phyloP scores from a whole-genome alignment of 2,888 invertebrate genomes.

The Argyresthia goedartella region DNA sequence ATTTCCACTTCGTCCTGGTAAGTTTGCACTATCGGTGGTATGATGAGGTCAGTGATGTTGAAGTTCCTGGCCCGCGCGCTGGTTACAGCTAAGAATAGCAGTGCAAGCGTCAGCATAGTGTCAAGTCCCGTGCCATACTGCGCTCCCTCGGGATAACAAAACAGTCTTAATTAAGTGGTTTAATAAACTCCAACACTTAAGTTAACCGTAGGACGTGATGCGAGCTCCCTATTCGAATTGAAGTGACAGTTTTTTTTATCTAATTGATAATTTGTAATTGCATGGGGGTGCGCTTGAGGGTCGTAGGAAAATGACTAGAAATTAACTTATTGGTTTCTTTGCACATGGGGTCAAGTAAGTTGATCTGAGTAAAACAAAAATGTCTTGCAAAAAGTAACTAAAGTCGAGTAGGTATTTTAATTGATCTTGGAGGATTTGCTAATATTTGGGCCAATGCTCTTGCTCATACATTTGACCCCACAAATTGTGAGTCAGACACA shows the following conservation, averaged over 20 bases:
- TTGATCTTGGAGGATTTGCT: background rate
- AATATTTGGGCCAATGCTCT: background rate
- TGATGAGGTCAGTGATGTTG: slow-evolving; percentile 45
- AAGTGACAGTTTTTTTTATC: slow-evolving; percentile 34
- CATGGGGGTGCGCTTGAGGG: slow-evolving; percentile 7
- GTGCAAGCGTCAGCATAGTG: slow-evolving; percentile 41
- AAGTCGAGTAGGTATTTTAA: background rate
- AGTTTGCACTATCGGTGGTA: slow-evolving; percentile 37
- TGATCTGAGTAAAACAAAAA: too few species aligned
- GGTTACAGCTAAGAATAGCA: slow-evolving; percentile 23
- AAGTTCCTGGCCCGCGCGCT: slow-evolving; percentile 28
- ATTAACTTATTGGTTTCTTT: too few species aligned
- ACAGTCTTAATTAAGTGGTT: slow-evolving; percentile 64
- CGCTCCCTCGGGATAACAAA: slow-evolving; percentile 30
- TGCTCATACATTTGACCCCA: background rate
- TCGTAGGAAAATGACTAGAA: background rate
- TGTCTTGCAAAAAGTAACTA: too few species aligned
- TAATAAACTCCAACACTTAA: slow-evolving; percentile 60
- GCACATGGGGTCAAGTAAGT: too few species aligned
- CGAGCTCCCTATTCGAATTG: slow-evolving; percentile 31
- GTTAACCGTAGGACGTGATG: slow-evolving; percentile 33
- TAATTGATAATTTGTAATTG: slow-evolving; percentile 32
- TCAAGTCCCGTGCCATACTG: slow-evolving; percentile 49
- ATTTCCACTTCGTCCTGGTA: slow-evolving; percentile 44
- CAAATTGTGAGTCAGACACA: background rate